Base-by-base conservation (phyloP, 2,797 vertebrate genomes). In the Eulemur coronatus region DNA sequence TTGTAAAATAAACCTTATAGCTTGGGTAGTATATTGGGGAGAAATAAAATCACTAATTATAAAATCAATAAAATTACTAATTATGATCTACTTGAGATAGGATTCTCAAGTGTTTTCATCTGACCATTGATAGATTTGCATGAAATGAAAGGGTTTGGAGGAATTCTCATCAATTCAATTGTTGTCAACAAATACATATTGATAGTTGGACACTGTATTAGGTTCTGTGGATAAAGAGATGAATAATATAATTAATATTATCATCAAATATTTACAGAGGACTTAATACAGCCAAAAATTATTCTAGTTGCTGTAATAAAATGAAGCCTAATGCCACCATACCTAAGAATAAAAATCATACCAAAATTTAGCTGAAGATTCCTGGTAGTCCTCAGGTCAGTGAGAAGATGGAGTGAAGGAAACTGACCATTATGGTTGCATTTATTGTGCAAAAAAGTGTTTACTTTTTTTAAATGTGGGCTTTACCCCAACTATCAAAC, bases 131-230 rank as follows among this genome's bases (percentile, higher is more conserved):
- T 85, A 79, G 67, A 91, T 88, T 85, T 95, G 63, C 69, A 86
- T 91, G 33, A 96, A 96, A 89, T 94, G 46, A 86, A 30, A 86
- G 69, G 5, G 33, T 72, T 94, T 95, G 90, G 67, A 48, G 57
- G 38, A 96, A 93, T 86, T 80, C 67, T 78, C 94, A 55, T 96
- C 86, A 91, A 35, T 92, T 95, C 63, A 75, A n/a, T 95, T 96
- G 63, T 92, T 95, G 59, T 91, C 55, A 94, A 86, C 48, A 96
- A 78, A 95, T 95, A 78, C 13, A 76, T 90, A 86, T 88, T 55
- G 59, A 63, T 72, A 91, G 38, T 75, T 65, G 52, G 69, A 46
- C 70, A 59, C 18, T 93, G 18, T 59, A 70, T 89, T 89, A 67
- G 55, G 9, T 89, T 84, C 65, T 96, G 7, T 91, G 57, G 50